phyloP scores from a whole-genome alignment of 2,113 vertebrate species.

The Fregetta grallaria region DNA sequence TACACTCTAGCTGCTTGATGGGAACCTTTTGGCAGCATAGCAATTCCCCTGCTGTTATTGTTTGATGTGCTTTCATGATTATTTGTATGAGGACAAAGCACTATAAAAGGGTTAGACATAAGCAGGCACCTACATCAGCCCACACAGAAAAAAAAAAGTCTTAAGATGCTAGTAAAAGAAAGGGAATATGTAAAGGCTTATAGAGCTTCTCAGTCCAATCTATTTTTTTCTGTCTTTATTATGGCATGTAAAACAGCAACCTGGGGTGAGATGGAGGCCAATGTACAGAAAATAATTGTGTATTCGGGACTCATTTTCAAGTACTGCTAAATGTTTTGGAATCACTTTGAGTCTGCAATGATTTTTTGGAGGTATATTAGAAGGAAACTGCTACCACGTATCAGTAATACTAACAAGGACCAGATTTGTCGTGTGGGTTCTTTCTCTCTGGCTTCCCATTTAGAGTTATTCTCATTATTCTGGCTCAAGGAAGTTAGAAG shows the following conservation, averaged over 20 bases:
- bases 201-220: background rate
- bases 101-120: slow-evolving; percentile 22
- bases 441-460: background rate
- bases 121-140: slow-evolving; percentile 5
- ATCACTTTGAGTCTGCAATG: background rate
- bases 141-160: background rate
- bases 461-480: background rate
- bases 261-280: background rate
- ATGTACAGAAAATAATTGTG: background rate
- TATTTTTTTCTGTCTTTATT: background rate
- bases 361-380: background rate
- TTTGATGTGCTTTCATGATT: slow-evolving; percentile 50
- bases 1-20: slow-evolving; percentile 20
- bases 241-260: background rate
- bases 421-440: background rate
- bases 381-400: background rate
- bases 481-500: background rate
- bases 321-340: background rate
- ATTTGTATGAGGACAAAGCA: slow-evolving; percentile 52
- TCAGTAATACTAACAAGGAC: background rate
- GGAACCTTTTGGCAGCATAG: slow-evolving; percentile 41
- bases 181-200: background rate
- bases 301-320: background rate
- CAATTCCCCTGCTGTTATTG: slow-evolving; percentile 53
- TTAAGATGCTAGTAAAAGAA: background rate